Evolutionary conservation across 1,140 invertebrate genomes (phyloP).

Genomic region (Nasonia giraulti): DNA sequence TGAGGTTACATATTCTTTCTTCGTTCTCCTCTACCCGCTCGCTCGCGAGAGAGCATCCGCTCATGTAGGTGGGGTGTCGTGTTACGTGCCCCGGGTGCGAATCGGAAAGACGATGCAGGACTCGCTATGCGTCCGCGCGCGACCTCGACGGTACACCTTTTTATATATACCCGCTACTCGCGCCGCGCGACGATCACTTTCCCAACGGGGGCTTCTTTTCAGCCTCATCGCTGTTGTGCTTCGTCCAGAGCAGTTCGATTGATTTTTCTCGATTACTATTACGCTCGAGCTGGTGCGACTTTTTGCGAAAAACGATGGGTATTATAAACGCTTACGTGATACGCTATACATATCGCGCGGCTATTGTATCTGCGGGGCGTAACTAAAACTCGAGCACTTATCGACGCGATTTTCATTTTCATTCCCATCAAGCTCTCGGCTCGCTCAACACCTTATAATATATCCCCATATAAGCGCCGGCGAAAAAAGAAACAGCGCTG

Average conservation of each 20-base stretch:
- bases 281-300: neutral
- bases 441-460: neutral
- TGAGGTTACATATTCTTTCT: slow-evolving; percentile 12
- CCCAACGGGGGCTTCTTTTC: too few species aligned
- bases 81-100: slow-evolving; percentile 20
- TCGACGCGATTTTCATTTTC: slow-evolving; percentile 28
- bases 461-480: neutral
- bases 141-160: neutral
- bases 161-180: neutral
- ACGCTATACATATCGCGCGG: too few species aligned
- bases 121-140: neutral
- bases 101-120: slow-evolving; percentile 35
- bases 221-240: too few species aligned
- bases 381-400: neutral
- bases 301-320: neutral
- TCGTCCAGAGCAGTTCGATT: neutral
- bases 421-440: neutral
- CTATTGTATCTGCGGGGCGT: slow-evolving; percentile 1
- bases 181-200: neutral
- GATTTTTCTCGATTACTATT: neutral
- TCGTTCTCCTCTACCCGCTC: neutral
- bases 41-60: neutral
- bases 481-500: neutral
- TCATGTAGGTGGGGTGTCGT: slow-evolving; percentile 22
- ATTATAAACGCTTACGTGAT: too few species aligned